Evolutionary conservation across 2,797 vertebrate species (phyloP).

Genomic region (Dromococcyx pavoninus): DNA sequence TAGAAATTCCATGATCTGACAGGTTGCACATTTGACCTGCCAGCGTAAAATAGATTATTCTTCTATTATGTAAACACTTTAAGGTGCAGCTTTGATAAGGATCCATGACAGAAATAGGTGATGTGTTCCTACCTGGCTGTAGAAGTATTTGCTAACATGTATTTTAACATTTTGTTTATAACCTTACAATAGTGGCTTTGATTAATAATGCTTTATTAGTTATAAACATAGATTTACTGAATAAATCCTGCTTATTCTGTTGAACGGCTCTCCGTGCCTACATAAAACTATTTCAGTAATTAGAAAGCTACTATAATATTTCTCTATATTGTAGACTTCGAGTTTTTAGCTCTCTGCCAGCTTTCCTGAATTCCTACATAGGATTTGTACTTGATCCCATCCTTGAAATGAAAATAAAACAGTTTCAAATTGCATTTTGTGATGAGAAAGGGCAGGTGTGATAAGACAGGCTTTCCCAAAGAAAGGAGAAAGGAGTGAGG

Average conservation of each 20-base stretch:
- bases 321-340: not conserved
- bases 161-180: not conserved
- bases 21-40: slow-evolving; percentile 42
- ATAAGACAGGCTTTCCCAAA: not conserved
- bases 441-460: not conserved
- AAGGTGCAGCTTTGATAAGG: not conserved
- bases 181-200: slow-evolving; percentile 52
- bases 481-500: not conserved
- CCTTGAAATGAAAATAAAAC: not conserved
- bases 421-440: not conserved
- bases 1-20: slow-evolving; percentile 41
- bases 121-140: not conserved
- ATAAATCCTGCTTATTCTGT: slow-evolving; percentile 47
- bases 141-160: not conserved
- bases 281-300: slow-evolving; percentile 51
- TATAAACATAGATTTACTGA: slow-evolving; percentile 37
- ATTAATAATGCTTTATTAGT: slow-evolving; percentile 56
- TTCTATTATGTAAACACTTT: not conserved
- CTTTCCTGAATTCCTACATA: not conserved
- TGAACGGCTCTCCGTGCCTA: not conserved
- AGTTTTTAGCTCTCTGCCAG: not conserved
- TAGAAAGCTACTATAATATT: slow-evolving; percentile 35
- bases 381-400: not conserved
- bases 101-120: slow-evolving; percentile 4
- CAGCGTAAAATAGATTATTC: slow-evolving; percentile 23